phyloP scores from a whole-genome alignment of 64 coral and sea anemone genomes.

The Montipora foliosa region DNA sequence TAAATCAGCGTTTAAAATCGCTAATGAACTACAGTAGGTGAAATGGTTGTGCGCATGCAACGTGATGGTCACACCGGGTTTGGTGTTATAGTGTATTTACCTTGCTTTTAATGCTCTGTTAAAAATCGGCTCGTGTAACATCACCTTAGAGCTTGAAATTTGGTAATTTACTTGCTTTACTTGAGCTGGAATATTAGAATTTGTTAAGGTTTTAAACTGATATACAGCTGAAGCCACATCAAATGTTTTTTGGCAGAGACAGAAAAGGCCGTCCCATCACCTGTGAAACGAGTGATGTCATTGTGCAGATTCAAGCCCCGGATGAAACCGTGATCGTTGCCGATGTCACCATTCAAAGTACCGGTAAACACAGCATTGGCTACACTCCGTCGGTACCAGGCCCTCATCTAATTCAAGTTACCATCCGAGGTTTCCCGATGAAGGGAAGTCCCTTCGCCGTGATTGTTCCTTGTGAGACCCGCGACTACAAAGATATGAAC shows the following conservation, averaged over 20 bases:
- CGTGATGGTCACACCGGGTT: no score
- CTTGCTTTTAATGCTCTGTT: no score
- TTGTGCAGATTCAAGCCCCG: slow-evolving; percentile 51
- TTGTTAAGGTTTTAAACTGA: no score
- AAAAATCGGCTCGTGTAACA: no score
- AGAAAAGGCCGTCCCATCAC: slow-evolving; percentile 66
- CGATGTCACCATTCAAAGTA: slow-evolving; percentile 17
- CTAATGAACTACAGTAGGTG: no score
- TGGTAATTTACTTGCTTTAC: no score
- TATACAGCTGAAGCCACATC: no score
- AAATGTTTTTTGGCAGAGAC: slow-evolving; percentile 43
- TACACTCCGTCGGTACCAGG: slow-evolving; percentile 59
- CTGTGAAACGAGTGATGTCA: slow-evolving; percentile 29
- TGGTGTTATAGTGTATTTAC: no score
- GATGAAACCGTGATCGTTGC: background rate
- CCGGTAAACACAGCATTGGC: slow-evolving; percentile 39
- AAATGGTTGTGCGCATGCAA: no score
- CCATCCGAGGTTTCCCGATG: slow-evolving; percentile 49
- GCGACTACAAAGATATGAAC: slow-evolving; percentile 34
- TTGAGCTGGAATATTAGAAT: no score
- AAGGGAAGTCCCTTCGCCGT: slow-evolving; percentile 63
- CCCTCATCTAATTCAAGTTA: slow-evolving; percentile 45
- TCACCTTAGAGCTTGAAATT: no score
- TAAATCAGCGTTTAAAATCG: no score
- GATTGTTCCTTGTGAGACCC: slow-evolving; percentile 17